Evolutionary conservation across 2,113 vertebrate species (phyloP).

Genomic region (Spheniscus mendiculus): DNA sequence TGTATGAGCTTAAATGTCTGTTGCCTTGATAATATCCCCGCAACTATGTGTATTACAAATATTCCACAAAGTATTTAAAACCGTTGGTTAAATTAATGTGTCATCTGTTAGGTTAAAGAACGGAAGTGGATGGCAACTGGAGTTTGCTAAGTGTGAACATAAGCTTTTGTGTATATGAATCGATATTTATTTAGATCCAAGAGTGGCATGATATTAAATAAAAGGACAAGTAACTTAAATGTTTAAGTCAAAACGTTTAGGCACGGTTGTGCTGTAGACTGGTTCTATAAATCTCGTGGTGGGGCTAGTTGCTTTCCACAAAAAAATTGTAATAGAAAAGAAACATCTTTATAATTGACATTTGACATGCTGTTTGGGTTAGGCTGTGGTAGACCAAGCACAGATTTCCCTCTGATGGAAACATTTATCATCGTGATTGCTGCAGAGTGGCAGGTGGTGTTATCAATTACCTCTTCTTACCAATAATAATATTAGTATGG

Average conservation of each 20-base stretch:
- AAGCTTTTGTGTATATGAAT: not conserved
- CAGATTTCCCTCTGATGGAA: constrained; percentile 81
- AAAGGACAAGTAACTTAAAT: not conserved
- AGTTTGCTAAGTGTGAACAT: not conserved
- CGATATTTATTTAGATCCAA: not conserved
- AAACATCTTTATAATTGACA: constrained; percentile 82
- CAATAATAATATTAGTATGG: constrained; percentile 86
- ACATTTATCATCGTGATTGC: constrained; percentile 84
- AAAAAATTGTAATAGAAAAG: constrained; percentile 63
- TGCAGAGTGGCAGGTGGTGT: constrained; percentile 82
- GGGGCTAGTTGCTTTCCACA: not conserved
- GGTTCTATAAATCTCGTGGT: not conserved
- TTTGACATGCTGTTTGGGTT: constrained; percentile 79
- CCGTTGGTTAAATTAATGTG: not conserved
- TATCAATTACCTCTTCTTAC: constrained; percentile 83
- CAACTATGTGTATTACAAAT: not conserved
- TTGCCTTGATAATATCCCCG: not conserved
- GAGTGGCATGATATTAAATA: not conserved
- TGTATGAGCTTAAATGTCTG: not conserved
- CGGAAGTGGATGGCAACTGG: not conserved
- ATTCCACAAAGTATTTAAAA: not conserved
- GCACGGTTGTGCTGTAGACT: not conserved
- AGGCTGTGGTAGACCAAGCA: constrained; percentile 76
- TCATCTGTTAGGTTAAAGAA: not conserved
- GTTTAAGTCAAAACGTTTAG: constrained; percentile 1